A percentile compares a stretch with the other conserved stretches of the same genome.
Evolutionary conservation across 1,140 invertebrate genomes (phyloP).

Genomic region (Linepithema humile): DNA sequence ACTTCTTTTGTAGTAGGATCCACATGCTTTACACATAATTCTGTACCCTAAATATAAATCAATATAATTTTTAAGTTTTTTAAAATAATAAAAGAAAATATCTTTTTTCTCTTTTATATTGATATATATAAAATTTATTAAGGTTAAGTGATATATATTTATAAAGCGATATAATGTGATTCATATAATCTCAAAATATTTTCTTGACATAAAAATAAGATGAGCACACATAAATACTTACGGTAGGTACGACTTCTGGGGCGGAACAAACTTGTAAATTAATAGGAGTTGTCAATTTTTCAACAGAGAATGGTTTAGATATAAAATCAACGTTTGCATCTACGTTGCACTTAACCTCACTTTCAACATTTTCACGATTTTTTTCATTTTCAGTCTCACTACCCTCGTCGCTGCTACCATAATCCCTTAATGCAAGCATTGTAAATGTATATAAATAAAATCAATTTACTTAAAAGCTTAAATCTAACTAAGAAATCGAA

Average conservation of each 20-base stretch:
- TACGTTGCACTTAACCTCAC: conserved; percentile 28
- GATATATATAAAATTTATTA: too few relatives aligned
- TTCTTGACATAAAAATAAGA: neutral
- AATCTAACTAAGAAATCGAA: too few relatives aligned
- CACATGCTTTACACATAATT: conserved; percentile 86
- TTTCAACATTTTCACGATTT: conserved; percentile 57
- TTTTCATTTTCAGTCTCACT: conserved; percentile 81
- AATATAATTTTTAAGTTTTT: neutral
- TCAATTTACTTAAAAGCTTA: too few relatives aligned
- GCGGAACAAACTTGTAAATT: conserved; percentile 91
- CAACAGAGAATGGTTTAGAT: neutral
- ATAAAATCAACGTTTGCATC: neutral
- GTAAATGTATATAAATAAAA: neutral
- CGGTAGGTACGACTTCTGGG: conserved; percentile 91
- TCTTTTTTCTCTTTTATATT: neutral
- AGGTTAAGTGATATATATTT: too few relatives aligned
- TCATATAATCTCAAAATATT: conserved; percentile 7
- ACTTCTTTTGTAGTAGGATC: conserved; percentile 93
- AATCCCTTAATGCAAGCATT: conserved; percentile 88
- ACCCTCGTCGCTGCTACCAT: conserved; percentile 87
- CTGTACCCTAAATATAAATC: conserved; percentile 81
- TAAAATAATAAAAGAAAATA: neutral
- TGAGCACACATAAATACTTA: conserved; percentile 79
- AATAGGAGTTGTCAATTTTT: conserved; percentile 81
- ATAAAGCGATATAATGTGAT: neutral